These are phyloP conservation scores for Malurus elegans DNA, from an alignment of 2,113 vertebrate genomes.

Conservation along the genomic window DNA sequence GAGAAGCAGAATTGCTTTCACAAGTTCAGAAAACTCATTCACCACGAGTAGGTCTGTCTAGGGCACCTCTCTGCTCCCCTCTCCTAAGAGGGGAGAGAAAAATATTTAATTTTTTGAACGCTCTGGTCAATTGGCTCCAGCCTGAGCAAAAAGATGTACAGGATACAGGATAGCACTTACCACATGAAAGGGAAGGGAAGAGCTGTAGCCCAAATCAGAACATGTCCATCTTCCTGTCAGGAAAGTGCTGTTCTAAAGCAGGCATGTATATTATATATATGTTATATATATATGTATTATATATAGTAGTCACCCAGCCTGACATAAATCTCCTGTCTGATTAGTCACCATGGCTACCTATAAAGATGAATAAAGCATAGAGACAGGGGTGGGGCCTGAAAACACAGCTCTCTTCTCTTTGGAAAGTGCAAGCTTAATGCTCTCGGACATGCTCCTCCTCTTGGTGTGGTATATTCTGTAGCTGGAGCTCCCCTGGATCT, in stretches of 20 bases:
- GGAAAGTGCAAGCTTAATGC: background rate
- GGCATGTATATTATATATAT: rapidly evolving
- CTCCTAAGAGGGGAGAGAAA: background rate
- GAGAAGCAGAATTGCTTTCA: background rate
- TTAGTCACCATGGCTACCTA: background rate
- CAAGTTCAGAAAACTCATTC: background rate
- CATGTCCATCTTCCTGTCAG: background rate
- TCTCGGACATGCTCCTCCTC: background rate
- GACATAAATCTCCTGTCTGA: background rate
- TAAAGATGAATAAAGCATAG: background rate
- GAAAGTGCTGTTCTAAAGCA: background rate
- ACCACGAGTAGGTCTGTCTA: background rate
- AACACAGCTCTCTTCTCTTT: background rate
- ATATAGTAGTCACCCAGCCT: background rate
- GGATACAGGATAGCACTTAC: background rate
- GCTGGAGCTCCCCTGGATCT: background rate
- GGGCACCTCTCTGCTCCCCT: background rate
- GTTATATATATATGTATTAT: background rate
- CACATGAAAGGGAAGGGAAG: background rate
- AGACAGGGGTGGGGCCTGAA: background rate
- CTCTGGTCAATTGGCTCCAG: background rate
- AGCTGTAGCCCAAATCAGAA: background rate
- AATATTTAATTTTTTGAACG: background rate
- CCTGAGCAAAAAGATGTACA: background rate
- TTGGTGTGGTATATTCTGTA: rapidly evolving